phyloP scores from a whole-genome alignment of 2,113 vertebrate species.

The Rhinogobius similis region DNA sequence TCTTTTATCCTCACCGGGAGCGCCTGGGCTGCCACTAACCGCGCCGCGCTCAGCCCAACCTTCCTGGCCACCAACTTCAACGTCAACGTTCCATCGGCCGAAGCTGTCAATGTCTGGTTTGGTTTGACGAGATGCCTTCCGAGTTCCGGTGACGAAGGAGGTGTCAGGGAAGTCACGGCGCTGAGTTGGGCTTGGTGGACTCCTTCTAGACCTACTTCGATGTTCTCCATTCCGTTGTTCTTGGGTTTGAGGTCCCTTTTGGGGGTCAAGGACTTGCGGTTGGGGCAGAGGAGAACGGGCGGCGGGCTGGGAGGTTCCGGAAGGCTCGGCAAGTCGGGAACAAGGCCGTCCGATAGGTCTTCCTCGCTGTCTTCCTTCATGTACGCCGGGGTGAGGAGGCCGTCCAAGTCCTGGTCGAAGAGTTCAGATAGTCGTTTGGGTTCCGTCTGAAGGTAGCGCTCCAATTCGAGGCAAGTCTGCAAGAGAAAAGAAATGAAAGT shows the following conservation, averaged over 20 bases:
- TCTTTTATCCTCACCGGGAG: conserved; percentile 79
- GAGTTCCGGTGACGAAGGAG: conserved; percentile 95
- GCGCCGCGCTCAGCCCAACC: conserved; percentile 86
- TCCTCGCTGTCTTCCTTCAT: conserved; percentile 85
- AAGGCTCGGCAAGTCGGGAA: conserved; percentile 79
- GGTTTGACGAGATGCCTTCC: conserved; percentile 94
- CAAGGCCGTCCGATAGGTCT: conserved; percentile 82
- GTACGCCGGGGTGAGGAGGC: conserved; percentile 88
- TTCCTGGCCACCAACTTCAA: conserved; percentile 95
- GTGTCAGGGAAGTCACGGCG: conserved; percentile 95
- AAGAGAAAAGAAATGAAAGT: conserved; percentile 37
- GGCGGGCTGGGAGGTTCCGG: conserved; percentile 83
- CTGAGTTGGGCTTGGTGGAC: conserved; percentile 96
- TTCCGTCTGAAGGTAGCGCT: conserved; percentile 97
- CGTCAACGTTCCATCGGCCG: conserved; percentile 88
- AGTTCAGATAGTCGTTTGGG: conserved; percentile 91
- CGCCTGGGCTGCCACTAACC: conserved; percentile 82
- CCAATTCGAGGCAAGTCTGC: conserved; percentile 96
- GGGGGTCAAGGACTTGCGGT: conserved; percentile 79
- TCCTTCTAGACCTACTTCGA: conserved; percentile 48
- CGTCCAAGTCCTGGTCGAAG: conserved; percentile 92
- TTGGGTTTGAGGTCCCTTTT: conserved; percentile 72
- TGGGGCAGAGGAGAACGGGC: conserved; percentile 64
- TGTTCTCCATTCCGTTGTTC: conserved; percentile 42
- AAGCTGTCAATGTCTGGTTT: conserved; percentile 86